Percentiles rank a stretch among this genome's conserved stretches.
Conservation (phyloP, 2,888 invertebrate species). For the Tenthredo mesomela region DNA sequence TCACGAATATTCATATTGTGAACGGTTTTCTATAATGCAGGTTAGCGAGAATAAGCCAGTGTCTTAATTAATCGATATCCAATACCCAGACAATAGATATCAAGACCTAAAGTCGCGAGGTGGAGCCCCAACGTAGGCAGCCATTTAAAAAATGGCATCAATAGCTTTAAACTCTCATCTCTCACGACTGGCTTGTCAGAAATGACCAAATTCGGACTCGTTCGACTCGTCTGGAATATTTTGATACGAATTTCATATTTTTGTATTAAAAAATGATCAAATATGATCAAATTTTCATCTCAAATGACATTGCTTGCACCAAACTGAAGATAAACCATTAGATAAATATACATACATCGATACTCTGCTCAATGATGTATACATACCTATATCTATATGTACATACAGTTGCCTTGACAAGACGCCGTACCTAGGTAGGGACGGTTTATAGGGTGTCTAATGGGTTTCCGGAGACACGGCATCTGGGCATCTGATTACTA, state of each 20-base stretch:
- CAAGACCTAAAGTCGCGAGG: not conserved
- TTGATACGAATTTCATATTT: not conserved
- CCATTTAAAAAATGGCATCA: not conserved
- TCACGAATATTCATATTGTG: not conserved
- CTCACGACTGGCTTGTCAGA: not conserved
- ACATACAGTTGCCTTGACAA: not conserved
- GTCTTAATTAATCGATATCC: not conserved
- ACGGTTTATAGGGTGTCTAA: slow-evolving; percentile 71
- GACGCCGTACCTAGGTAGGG: slow-evolving; percentile 53
- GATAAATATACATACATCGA: not conserved
- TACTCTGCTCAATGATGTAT: not conserved
- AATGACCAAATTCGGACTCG: not conserved
- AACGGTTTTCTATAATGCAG: not conserved
- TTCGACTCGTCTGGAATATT: not conserved
- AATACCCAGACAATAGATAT: not conserved
- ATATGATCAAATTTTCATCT: not conserved
- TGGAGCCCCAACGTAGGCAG: not conserved
- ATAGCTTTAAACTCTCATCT: not conserved
- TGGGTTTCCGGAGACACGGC: slow-evolving; percentile 76
- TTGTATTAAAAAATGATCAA: not conserved
- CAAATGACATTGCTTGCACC: not conserved
- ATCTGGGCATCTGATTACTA: slow-evolving; percentile 76
- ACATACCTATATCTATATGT: not conserved
- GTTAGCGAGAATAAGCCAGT: not conserved
- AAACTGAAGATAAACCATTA: not conserved